Percentiles rank a stretch among this genome's conserved stretches.
Evolutionary conservation across 1,140 invertebrate species (phyloP).

Genomic region (Pseudomyrmex cubaensis): DNA sequence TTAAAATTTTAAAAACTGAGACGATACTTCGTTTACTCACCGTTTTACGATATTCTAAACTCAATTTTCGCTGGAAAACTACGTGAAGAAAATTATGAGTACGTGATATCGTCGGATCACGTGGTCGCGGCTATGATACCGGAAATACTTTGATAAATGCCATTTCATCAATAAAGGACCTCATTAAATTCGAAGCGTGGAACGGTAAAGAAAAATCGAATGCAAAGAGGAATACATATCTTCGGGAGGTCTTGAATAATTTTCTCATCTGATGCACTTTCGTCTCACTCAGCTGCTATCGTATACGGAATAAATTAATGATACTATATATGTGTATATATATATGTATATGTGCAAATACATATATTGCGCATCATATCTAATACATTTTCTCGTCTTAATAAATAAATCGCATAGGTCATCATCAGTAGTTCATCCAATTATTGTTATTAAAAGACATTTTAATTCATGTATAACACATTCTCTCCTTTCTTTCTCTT

Average conservation of each 20-base stretch:
- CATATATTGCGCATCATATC: constrained; percentile 27
- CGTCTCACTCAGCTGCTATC: constrained; percentile 48
- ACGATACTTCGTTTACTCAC: neutral
- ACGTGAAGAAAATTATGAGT: constrained; percentile 40
- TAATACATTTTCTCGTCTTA: constrained; percentile 3
- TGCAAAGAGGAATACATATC: constrained; percentile 47
- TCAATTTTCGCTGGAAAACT: constrained; percentile 22
- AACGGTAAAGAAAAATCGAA: constrained; percentile 43
- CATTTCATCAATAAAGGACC: constrained; percentile 74
- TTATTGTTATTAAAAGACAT: too few relatives aligned
- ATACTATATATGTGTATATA: neutral
- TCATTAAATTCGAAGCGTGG: constrained; percentile 73
- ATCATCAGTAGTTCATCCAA: too few relatives aligned
- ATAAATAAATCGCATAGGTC: too few relatives aligned
- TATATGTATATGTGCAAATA: too few relatives aligned
- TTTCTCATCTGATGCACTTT: constrained; percentile 55
- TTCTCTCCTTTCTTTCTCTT: too few relatives aligned
- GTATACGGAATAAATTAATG: constrained; percentile 63
- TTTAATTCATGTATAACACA: too few relatives aligned
- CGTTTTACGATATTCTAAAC: constrained; percentile 38
- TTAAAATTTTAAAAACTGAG: constrained; percentile 44
- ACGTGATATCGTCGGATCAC: constrained; percentile 65
- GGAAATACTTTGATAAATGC: constrained; percentile 70
- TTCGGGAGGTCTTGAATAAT: constrained; percentile 58
- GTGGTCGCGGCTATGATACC: constrained; percentile 50